phyloP scores from a whole-genome alignment of 2,113 vertebrate species.

The Glareola pratincola region DNA sequence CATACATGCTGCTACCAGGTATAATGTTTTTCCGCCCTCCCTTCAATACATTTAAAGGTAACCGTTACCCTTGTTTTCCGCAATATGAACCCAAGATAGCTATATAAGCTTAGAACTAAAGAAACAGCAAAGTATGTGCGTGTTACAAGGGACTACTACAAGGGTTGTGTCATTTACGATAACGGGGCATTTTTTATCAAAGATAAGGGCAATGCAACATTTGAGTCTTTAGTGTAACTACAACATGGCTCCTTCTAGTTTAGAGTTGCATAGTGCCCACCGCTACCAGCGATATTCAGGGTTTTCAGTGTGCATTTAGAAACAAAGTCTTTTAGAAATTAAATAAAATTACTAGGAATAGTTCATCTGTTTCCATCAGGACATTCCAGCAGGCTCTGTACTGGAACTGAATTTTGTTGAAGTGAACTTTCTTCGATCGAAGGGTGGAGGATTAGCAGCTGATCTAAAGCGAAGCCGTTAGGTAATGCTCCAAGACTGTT shows the following conservation, averaged over 20 bases:
- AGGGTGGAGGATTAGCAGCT: background rate
- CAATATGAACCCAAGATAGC: background rate
- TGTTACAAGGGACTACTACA: background rate
- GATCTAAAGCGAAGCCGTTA: background rate
- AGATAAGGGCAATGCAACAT: background rate
- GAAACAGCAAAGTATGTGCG: background rate
- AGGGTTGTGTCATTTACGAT: background rate
- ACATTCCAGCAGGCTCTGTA: background rate
- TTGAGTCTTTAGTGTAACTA: background rate
- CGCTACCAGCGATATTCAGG: background rate
- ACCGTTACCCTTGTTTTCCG: background rate
- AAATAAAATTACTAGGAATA: background rate
- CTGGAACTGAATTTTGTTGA: background rate
- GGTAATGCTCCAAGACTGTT: background rate
- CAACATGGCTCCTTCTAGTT: background rate
- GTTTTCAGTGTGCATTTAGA: background rate
- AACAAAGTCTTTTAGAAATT: background rate
- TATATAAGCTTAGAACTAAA: background rate
- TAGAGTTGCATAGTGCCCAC: background rate
- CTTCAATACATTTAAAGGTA: background rate
- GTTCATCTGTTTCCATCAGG: background rate
- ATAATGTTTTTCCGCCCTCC: background rate
- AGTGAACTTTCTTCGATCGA: rapidly evolving
- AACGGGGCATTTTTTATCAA: background rate
- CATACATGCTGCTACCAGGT: background rate